These are phyloP conservation scores for Sylvia atricapilla DNA, from an alignment of 2,113 vertebrate species.

Conservation along the genomic window DNA sequence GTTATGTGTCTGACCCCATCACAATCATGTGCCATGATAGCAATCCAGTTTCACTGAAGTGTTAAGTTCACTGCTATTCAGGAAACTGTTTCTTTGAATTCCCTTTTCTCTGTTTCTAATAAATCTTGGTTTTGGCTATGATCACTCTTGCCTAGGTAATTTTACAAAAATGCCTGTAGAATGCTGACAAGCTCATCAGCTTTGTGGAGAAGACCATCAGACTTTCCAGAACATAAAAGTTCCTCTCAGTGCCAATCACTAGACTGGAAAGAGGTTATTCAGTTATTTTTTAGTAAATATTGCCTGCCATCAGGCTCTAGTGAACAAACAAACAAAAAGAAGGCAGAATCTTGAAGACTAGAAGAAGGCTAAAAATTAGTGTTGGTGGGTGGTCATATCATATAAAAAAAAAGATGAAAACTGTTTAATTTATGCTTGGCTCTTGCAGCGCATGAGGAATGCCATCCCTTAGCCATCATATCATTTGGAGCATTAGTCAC, in stretches of 20 bases:
- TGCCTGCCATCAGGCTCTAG: neutral
- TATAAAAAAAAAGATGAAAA: neutral
- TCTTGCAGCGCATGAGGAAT: neutral
- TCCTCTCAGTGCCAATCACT: neutral
- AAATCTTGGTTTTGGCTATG: constrained; percentile 42
- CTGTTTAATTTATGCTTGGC: neutral
- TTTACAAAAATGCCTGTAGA: constrained; percentile 39
- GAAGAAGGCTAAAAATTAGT: neutral
- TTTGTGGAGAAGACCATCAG: constrained; percentile 32
- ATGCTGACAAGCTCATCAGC: neutral
- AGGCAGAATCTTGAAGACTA: neutral
- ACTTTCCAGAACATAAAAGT: constrained; percentile 14
- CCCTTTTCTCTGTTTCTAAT: constrained; percentile 43
- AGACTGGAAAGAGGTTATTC: neutral
- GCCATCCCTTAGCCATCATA: neutral
- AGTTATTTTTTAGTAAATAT: neutral
- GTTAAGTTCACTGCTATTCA: constrained; percentile 36
- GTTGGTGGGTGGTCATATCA: neutral
- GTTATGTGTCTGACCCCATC: neutral
- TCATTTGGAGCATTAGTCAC: neutral
- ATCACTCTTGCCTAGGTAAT: constrained; percentile 45
- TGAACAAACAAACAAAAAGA: neutral
- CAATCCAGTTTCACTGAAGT: neutral
- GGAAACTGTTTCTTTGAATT: constrained; percentile 38
- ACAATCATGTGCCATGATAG: neutral